These are phyloP conservation scores for Ifrita kowaldi DNA, from an alignment of 2,113 vertebrate genomes.

Conservation along the genomic window DNA sequence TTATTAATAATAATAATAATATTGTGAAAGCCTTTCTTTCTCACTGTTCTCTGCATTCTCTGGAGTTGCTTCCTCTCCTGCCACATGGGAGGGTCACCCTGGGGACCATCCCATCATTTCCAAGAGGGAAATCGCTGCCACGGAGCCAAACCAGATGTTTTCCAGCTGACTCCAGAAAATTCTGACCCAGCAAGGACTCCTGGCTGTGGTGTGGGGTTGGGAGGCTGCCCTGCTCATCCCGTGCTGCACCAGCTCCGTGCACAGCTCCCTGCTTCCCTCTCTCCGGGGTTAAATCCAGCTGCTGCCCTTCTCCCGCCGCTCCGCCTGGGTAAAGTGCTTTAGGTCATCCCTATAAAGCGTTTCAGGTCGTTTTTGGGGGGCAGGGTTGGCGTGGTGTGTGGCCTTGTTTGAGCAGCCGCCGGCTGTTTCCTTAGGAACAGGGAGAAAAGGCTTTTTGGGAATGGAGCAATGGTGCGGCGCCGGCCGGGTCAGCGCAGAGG, in stretches of 20 bases:
- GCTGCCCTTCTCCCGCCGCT: not conserved
- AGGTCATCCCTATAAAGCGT: not conserved
- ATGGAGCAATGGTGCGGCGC: not conserved
- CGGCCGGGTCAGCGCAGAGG: not conserved
- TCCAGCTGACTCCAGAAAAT: not conserved
- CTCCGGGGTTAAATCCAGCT: accelerated
- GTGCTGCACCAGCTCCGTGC: accelerated
- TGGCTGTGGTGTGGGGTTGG: accelerated
- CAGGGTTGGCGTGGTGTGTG: not conserved
- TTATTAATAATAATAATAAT: no score
- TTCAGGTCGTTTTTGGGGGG: not conserved
- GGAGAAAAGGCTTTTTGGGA: not conserved
- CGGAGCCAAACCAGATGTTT: not conserved
- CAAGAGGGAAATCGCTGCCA: not conserved
- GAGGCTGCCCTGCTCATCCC: not conserved
- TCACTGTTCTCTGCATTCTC: not conserved
- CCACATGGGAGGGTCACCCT: accelerated
- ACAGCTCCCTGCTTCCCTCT: not conserved
- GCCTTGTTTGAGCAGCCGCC: not conserved
- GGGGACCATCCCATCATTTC: not conserved
- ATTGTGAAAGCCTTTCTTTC: not conserved
- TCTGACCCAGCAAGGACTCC: not conserved
- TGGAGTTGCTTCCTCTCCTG: not conserved
- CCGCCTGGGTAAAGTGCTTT: accelerated
- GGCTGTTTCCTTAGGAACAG: slow-evolving; percentile 23